These are phyloP conservation scores for Hedychridium roseum DNA, from an alignment of 2,888 invertebrate species.

Conservation along the genomic window DNA sequence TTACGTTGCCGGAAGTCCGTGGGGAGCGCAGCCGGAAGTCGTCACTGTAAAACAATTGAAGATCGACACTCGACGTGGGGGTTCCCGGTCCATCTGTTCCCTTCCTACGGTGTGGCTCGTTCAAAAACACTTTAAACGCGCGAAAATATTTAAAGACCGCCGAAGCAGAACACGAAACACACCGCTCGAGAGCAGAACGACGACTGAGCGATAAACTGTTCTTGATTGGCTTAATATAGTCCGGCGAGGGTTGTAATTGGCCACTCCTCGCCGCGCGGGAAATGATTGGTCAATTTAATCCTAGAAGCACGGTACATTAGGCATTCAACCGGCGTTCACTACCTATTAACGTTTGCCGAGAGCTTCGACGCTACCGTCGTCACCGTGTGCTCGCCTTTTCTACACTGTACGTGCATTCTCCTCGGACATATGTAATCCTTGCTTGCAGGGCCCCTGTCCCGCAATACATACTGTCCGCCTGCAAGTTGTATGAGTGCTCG, in stretches of 20 bases:
- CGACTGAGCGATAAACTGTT: constrained; percentile 70
- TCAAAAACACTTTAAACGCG: constrained; percentile 8
- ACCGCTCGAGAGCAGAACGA: constrained; percentile 64
- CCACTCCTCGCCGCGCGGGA: constrained; percentile 68
- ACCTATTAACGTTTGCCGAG: constrained; percentile 57
- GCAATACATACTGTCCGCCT: too few relatives aligned
- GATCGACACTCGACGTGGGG: too few relatives aligned
- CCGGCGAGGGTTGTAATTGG: constrained; percentile 69
- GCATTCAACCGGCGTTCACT: constrained; percentile 62
- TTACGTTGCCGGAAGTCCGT: too few relatives aligned
- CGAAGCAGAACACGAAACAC: too few relatives aligned
- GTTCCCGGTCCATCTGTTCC: not conserved
- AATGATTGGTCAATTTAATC: constrained; percentile 64
- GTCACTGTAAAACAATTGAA: too few relatives aligned
- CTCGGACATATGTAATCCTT: too few relatives aligned
- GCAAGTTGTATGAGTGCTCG: too few relatives aligned
- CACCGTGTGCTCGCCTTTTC: too few relatives aligned
- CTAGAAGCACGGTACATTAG: constrained; percentile 61
- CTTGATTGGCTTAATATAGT: constrained; percentile 75
- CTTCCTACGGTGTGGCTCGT: too few relatives aligned
- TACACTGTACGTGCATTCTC: too few relatives aligned
- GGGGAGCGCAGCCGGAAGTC: too few relatives aligned
- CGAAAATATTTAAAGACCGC: not conserved
- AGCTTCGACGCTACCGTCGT: constrained; percentile 20
- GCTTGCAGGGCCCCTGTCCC: too few relatives aligned